phyloP scores from a whole-genome alignment of 2,797 vertebrate genomes.

The Pristis pectinata region DNA sequence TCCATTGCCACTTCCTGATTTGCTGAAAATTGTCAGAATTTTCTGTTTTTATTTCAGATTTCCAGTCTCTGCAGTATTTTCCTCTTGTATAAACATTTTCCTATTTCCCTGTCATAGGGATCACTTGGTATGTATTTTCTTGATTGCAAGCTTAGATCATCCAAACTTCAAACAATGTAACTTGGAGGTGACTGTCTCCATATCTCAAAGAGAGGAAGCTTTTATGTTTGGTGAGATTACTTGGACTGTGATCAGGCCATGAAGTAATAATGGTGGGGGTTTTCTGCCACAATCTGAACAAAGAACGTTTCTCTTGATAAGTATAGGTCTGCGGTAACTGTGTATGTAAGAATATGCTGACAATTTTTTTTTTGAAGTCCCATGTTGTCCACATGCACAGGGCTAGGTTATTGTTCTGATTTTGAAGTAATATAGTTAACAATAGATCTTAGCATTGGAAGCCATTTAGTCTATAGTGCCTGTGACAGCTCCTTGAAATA shows the following conservation, averaged over 20 bases:
- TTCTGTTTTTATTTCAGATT: too few relatives aligned
- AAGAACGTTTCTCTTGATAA: background rate
- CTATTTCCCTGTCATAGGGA: background rate
- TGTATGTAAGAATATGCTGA: background rate
- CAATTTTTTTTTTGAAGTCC: background rate
- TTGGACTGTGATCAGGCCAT: background rate
- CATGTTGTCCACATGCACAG: background rate
- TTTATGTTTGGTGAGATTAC: background rate
- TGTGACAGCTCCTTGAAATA: background rate
- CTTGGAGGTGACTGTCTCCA: background rate
- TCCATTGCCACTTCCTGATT: too few relatives aligned
- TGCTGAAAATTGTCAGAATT: too few relatives aligned
- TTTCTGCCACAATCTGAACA: too few relatives aligned
- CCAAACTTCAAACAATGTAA: background rate
- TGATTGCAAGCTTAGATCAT: background rate
- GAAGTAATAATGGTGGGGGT: background rate
- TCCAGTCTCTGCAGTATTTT: too few relatives aligned
- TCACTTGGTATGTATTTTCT: background rate
- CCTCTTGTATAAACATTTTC: too few relatives aligned
- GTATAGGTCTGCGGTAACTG: background rate
- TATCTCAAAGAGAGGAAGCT: too few relatives aligned
- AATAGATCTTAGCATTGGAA: background rate
- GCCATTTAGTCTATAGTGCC: background rate
- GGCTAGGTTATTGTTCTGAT: background rate
- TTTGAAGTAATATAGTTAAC: background rate